Conservation (phyloP, 2,797 vertebrate genomes). For the Halcyon smyrnensis region DNA sequence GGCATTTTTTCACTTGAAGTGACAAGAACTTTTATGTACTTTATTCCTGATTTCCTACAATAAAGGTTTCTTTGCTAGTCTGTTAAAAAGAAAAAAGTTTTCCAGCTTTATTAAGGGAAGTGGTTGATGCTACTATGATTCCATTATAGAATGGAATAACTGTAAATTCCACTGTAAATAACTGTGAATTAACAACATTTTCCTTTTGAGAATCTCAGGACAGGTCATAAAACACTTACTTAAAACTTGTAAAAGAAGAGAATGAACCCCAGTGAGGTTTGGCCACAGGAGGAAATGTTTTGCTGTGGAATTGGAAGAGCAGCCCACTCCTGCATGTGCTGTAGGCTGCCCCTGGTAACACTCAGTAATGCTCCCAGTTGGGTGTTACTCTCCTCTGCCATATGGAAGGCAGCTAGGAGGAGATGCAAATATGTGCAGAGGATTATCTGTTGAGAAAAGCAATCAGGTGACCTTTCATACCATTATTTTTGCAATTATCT, state of each 20-base stretch:
- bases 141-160: not conserved
- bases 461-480: not conserved
- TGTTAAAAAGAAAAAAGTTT: not conserved
- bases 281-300: not conserved
- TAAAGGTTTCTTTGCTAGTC: not conserved
- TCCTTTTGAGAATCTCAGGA: not conserved
- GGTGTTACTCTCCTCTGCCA: not conserved
- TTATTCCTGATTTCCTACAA: not conserved
- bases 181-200: not conserved
- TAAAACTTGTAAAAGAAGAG: not conserved
- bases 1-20: not conserved
- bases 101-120: not conserved
- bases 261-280: not conserved
- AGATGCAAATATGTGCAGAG: not conserved
- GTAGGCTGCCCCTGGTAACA: not conserved
- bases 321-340: accelerated
- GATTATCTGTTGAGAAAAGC: not conserved
- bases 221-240: not conserved
- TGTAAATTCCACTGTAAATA: not conserved
- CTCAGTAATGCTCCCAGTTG: not conserved
- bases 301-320: not conserved
- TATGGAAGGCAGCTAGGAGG: not conserved
- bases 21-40: not conserved
- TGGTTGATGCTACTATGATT: not conserved
- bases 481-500: not conserved